These are phyloP conservation scores for Drosophila albomicans DNA, from an alignment of 1,140 invertebrate genomes.

Conservation along the genomic window DNA sequence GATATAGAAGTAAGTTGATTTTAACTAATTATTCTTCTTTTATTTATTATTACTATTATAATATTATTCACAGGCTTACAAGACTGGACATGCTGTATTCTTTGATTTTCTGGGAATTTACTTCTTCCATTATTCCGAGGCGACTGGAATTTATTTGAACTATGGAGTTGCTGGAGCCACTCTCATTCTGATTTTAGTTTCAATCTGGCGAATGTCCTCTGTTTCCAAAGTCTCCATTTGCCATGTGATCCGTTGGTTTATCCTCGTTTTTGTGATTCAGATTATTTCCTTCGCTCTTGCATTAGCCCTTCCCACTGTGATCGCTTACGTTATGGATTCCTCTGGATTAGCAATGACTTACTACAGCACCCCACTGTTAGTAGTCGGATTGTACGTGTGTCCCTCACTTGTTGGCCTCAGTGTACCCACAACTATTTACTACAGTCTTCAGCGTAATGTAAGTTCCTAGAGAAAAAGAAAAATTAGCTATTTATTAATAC, in stretches of 20 bases:
- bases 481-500: neutral
- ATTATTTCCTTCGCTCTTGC: constrained; percentile 74
- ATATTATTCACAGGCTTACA: constrained; percentile 47
- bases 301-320: constrained; percentile 85
- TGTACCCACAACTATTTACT: constrained; percentile 75
- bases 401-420: constrained; percentile 53
- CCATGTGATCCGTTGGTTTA: constrained; percentile 43
- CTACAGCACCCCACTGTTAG: constrained; percentile 88
- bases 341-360: constrained; percentile 87
- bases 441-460: constrained; percentile 44
- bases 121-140: constrained; percentile 88
- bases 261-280: constrained; percentile 54
- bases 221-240: constrained; percentile 37
- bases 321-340: constrained; percentile 84
- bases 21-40: neutral
- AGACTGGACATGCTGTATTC: constrained; percentile 88
- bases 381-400: constrained; percentile 86
- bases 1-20: constrained; percentile 67
- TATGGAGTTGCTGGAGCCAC: constrained; percentile 85
- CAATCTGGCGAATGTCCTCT: constrained; percentile 59
- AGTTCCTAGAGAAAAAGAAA: neutral
- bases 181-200: constrained; percentile 82
- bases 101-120: constrained; percentile 92
- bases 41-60: too few relatives aligned
- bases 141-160: constrained; percentile 86